Percentiles rank a stretch among this genome's conserved stretches.
Evolutionary conservation across 2,888 invertebrate species (phyloP).

Genomic region (Icerya purchasi): DNA sequence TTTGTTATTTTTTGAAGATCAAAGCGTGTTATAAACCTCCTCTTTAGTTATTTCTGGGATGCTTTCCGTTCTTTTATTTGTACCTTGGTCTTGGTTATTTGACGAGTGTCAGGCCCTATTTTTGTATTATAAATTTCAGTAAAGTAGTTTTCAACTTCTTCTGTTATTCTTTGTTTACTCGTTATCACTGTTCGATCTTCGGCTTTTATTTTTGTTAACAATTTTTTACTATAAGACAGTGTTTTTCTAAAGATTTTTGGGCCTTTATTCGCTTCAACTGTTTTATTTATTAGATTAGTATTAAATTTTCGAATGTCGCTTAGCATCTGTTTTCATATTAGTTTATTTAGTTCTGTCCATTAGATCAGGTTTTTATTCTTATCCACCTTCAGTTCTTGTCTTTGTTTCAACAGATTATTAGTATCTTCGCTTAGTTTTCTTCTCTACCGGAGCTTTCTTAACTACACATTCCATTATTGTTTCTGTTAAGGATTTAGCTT

Average conservation of each 20-base stretch:
- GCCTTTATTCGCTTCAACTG: not conserved
- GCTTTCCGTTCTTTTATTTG: no score
- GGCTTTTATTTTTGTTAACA: not conserved
- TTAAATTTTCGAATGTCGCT: not conserved
- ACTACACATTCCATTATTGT: not conserved
- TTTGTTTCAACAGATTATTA: not conserved
- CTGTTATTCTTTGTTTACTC: no score
- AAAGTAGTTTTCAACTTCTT: no score
- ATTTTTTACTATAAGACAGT: not conserved
- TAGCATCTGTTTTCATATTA: not conserved
- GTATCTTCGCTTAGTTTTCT: not conserved
- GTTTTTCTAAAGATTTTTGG: not conserved
- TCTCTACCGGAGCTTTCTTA: not conserved
- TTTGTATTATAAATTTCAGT: no score
- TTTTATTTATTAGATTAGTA: not conserved
- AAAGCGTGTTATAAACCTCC: no score
- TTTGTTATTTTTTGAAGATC: no score
- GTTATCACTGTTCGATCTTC: no score
- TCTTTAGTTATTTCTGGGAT: no score
- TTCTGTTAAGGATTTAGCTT: not conserved
- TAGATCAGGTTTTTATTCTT: not conserved
- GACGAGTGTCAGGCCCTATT: no score
- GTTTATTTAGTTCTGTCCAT: not conserved
- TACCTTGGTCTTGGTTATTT: no score
- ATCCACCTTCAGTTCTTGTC: not conserved